Base-by-base conservation (phyloP, 2,113 vertebrate species). In the Chinchilla lanigera region DNA sequence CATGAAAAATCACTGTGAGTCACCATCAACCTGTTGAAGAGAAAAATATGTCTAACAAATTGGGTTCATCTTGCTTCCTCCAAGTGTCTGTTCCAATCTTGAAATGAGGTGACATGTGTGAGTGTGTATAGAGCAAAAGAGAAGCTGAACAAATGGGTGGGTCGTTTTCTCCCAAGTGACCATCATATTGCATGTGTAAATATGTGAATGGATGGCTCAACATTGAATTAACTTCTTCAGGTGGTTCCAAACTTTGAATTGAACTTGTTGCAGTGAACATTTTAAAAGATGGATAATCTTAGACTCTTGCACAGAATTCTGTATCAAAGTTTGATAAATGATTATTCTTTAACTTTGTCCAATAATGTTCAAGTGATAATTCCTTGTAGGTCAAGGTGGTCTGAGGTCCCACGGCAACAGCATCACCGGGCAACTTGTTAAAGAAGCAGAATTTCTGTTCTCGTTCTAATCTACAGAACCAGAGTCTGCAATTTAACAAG, bases 41-140 rank as follows among this genome's bases (percentile, higher is more conserved):
- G 65, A 90, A 90, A 90, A 93, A 67, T 69, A 75, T 95, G 10
- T 91, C 63, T 67, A 80, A 80, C 22, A 89, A 86, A 86, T 94
- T 10, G 17, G 14, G 26, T 44, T 96, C 41, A 67, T 81, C 44
- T 78, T 41, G 38, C 26, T 50, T 13, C 19, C 6, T 4, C 14
- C 10, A 94, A 85, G 17, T 92, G 41, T 88, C 20, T 94, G 5
- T 92, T 93, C 35, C 58, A 87, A 11, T 80, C 22, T 81, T 80
- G 38, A 75, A 87, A 89, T 56, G 19, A 58, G 60, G 50, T 75
- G 78, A 54, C 30, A 26, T 87, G 44, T 63, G 33, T 73, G 63
- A 65, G 20, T 86, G 9, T 35, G 22, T 63, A 67, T 41, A 92
- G 54, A 86, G 44, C n/a, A 80, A 92, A 89, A 54, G 30, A 63